Percentiles rank a stretch among this genome's conserved stretches.
Conservation (phyloP, 2,113 vertebrate genomes). For the Urocitellus parryii region DNA sequence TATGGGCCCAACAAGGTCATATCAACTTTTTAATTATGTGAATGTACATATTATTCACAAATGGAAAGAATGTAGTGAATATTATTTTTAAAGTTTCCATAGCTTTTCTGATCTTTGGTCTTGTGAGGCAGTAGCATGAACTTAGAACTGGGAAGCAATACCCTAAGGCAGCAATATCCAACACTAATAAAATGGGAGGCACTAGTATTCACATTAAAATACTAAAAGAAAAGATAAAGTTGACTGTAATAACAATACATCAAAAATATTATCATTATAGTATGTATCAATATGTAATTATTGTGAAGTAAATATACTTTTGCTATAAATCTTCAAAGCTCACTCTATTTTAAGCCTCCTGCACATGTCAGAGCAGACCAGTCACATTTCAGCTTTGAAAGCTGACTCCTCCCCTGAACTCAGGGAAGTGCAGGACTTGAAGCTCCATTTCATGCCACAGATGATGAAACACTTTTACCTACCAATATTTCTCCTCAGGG, state of each 20-base stretch:
- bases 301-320: too few species aligned
- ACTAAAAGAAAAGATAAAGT: not conserved
- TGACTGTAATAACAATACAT: not conserved
- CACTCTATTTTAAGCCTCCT: not conserved
- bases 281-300: not conserved
- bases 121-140: not conserved
- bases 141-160: not conserved
- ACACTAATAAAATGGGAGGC: not conserved
- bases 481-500: not conserved
- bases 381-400: not conserved
- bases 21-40: too few species aligned
- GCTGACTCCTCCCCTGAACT: not conserved
- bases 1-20: too few species aligned
- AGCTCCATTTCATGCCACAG: not conserved
- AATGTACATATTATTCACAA: not conserved
- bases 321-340: not conserved
- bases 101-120: not conserved
- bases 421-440: not conserved
- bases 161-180: not conserved
- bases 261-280: not conserved
- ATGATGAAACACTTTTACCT: not conserved
- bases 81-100: not conserved
- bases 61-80: not conserved
- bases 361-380: not conserved
- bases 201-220: not conserved